Conservation (phyloP, 2,113 vertebrate genomes). For the Marmota flaviventris region DNA sequence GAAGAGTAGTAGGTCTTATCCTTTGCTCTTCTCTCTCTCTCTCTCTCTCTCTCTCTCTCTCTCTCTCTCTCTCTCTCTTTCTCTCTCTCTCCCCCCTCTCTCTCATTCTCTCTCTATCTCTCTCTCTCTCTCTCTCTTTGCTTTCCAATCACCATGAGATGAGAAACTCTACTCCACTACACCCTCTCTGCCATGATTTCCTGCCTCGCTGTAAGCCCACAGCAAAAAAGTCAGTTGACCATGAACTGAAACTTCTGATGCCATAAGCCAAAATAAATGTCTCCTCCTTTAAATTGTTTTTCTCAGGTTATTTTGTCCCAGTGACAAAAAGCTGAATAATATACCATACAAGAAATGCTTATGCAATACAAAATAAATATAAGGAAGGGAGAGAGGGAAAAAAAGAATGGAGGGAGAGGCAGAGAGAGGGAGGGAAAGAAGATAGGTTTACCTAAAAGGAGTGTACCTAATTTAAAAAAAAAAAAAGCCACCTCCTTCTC, state of each 20-base stretch:
- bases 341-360: background rate
- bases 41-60: background rate
- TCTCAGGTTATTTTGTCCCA: background rate
- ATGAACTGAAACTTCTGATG: background rate
- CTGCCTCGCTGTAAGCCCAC: background rate
- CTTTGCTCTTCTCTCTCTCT: background rate
- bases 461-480: background rate
- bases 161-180: background rate
- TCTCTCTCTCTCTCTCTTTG: background rate
- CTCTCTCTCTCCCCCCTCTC: background rate
- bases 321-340: background rate
- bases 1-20: background rate
- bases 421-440: background rate
- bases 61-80: background rate
- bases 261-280: background rate
- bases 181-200: background rate
- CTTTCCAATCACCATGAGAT: background rate
- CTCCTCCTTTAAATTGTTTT: background rate
- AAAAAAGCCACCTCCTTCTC: background rate
- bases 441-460: background rate
- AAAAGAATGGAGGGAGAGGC: background rate
- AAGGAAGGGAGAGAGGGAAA: background rate
- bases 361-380: background rate
- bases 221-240: background rate
- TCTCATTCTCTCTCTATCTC: no score